These are phyloP conservation scores for Oreochromis aureus DNA, from an alignment of 2,113 vertebrate species.

Conservation along the genomic window DNA sequence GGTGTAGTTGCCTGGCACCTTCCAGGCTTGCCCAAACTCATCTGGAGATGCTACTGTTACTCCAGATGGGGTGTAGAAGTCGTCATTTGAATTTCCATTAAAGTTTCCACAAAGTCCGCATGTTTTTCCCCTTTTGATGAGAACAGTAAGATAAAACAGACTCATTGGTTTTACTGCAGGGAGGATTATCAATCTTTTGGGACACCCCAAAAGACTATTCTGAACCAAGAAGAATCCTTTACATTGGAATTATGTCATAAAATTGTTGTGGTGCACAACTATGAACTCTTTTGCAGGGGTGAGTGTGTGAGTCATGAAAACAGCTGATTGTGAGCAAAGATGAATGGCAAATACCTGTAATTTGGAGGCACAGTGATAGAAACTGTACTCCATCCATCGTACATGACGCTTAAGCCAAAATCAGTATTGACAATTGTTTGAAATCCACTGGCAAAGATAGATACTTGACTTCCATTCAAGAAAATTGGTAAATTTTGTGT, in stretches of 20 bases:
- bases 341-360: constrained; percentile 21
- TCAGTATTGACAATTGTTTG: constrained; percentile 11
- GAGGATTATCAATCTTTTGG: not conserved
- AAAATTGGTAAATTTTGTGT: constrained; percentile 35
- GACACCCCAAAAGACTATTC: not conserved
- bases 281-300: not conserved
- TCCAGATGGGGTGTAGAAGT: constrained; percentile 42
- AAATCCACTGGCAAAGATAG: constrained; percentile 31
- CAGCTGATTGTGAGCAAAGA: not conserved
- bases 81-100: constrained; percentile 53
- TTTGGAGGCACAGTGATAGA: constrained; percentile 34
- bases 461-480: constrained; percentile 16
- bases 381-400: constrained; percentile 35
- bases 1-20: constrained; percentile 5
- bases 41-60: not conserved
- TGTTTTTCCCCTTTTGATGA: not conserved
- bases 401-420: constrained; percentile 56
- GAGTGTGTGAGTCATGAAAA: not conserved
- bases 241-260: not conserved
- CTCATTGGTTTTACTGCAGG: not conserved
- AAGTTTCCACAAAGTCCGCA: constrained; percentile 70
- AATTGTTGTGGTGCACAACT: not conserved
- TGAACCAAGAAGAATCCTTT: not conserved
- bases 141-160: not conserved
- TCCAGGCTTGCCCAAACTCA: constrained; percentile 47